Conservation (phyloP, 1,140 invertebrate species). For the Caenorhabditis briggsae region DNA sequence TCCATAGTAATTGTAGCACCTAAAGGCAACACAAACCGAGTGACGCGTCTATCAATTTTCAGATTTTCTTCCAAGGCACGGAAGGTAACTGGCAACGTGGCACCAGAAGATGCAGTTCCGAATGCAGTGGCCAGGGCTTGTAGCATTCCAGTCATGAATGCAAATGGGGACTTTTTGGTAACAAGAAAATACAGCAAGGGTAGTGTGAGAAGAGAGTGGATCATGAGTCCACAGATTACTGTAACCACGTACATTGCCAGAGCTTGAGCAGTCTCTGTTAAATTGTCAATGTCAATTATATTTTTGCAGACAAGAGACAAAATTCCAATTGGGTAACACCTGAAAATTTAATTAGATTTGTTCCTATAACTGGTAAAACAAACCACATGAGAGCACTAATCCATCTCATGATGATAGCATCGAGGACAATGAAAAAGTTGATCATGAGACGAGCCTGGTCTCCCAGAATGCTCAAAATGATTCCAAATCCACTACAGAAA, state of each 20-base stretch:
- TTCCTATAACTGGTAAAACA: background rate
- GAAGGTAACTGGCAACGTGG: slow-evolving; percentile 93
- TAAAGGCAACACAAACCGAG: slow-evolving; percentile 93
- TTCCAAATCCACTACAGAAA: slow-evolving; percentile 81
- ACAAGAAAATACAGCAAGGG: slow-evolving; percentile 84
- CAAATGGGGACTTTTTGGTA: slow-evolving; percentile 86
- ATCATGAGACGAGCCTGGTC: slow-evolving; percentile 78
- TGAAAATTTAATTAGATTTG: slow-evolving; percentile 77
- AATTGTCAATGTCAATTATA: slow-evolving; percentile 88
- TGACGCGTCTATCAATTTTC: slow-evolving; percentile 82
- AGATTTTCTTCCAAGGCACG: slow-evolving; percentile 81
- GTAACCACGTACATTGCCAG: slow-evolving; percentile 92
- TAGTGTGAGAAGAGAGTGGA: slow-evolving; percentile 74
- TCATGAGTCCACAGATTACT: slow-evolving; percentile 86
- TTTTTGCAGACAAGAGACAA: slow-evolving; percentile 90
- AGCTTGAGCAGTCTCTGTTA: slow-evolving; percentile 86
- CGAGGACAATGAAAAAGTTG: slow-evolving; percentile 80
- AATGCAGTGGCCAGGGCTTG: slow-evolving; percentile 91
- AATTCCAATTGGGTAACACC: slow-evolving; percentile 92
- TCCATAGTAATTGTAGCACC: slow-evolving; percentile 80
- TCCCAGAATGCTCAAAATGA: slow-evolving; percentile 80
- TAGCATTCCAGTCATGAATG: slow-evolving; percentile 86
- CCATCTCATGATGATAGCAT: slow-evolving; percentile 80
- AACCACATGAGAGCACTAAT: slow-evolving; percentile 89
- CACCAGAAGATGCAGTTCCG: slow-evolving; percentile 91